Conservation (phyloP, 2,113 vertebrate genomes). For the Neofelis nebulosa region DNA sequence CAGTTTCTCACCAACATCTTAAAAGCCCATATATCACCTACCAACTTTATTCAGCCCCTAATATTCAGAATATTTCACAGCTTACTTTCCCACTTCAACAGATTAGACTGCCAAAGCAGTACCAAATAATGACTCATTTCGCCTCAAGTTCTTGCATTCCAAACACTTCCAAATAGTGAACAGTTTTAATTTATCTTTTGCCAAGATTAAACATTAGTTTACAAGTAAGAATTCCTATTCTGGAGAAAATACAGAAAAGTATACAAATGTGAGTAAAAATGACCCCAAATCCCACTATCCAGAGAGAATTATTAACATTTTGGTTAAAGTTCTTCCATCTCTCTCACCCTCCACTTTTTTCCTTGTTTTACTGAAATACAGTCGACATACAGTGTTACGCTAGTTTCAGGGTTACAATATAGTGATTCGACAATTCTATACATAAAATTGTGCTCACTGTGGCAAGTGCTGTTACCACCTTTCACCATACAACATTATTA, state of each 20-base stretch:
- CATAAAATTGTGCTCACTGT: not conserved
- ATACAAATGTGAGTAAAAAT: not conserved
- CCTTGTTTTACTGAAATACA: not conserved
- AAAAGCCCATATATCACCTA: not conserved
- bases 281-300: not conserved
- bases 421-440: not conserved
- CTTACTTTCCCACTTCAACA: not conserved
- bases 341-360: not conserved
- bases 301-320: not conserved
- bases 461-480: not conserved
- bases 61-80: not conserved
- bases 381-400: not conserved
- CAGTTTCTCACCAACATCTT: not conserved
- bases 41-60: not conserved
- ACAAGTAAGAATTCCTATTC: not conserved
- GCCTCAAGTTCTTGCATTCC: not conserved
- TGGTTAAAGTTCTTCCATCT: not conserved
- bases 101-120: not conserved
- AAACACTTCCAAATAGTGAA: not conserved
- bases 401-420: not conserved
- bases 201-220: conserved; percentile 3
- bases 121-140: not conserved
- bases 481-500: not conserved
- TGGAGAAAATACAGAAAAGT: not conserved
- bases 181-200: not conserved